Conservation (phyloP, 2,797 vertebrate genomes). For the Pteronotus mesoamericanus region DNA sequence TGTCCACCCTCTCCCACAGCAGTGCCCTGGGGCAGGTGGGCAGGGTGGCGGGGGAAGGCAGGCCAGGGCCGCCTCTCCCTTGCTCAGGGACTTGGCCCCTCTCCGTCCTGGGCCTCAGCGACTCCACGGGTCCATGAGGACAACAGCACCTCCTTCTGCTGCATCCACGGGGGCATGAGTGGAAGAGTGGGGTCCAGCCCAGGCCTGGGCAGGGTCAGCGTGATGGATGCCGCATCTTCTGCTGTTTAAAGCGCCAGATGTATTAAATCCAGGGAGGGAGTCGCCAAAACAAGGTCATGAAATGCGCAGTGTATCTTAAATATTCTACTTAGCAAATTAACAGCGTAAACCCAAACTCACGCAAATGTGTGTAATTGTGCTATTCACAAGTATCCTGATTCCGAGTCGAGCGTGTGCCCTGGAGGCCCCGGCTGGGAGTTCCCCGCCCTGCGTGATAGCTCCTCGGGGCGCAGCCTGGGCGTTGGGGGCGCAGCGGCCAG, state of each 20-base stretch:
- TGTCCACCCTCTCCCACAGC: too few relatives aligned
- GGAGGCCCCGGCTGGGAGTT: not conserved
- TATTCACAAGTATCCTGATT: not conserved
- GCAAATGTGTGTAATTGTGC: not conserved
- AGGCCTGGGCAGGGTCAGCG: not conserved
- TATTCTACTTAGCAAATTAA: slow-evolving; percentile 11
- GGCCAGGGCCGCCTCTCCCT: too few relatives aligned
- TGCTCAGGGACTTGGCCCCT: not conserved
- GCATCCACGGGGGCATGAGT: accelerated
- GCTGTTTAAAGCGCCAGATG: not conserved
- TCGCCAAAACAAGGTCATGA: not conserved
- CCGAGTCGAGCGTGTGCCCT: not conserved
- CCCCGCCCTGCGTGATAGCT: accelerated
- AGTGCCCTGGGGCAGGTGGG: accelerated
- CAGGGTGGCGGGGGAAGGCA: not conserved
- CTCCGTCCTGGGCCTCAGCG: not conserved
- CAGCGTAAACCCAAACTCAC: not conserved
- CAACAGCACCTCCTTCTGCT: accelerated
- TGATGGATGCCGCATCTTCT: accelerated
- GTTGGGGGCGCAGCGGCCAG: too few relatives aligned
- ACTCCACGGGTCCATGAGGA: accelerated
- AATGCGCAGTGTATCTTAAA: not conserved
- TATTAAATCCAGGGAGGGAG: not conserved
- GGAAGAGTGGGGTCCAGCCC: not conserved
- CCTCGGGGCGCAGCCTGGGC: not conserved